Conservation (phyloP, 2,113 vertebrate species). For the Meriones unguiculatus region DNA sequence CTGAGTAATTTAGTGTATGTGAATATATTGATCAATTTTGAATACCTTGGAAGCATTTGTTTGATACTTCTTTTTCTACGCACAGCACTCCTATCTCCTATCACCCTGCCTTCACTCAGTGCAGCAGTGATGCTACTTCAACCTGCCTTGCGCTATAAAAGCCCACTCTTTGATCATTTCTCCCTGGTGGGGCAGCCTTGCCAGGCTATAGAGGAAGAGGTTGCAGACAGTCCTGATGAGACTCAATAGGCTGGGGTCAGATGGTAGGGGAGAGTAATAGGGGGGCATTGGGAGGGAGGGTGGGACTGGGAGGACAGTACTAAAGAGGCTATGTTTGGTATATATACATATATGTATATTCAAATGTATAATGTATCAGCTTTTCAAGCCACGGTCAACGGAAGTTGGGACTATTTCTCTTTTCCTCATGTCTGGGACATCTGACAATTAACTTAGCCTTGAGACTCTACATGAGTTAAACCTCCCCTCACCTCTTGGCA, state of each 20-base stretch:
- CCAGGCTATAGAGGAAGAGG: no score
- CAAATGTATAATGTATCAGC: neutral
- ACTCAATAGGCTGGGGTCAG: no score
- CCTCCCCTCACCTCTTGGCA: neutral
- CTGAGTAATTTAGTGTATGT: conserved; percentile 29
- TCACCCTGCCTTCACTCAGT: neutral
- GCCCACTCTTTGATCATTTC: no score
- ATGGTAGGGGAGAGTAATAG: no score
- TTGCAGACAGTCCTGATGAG: no score
- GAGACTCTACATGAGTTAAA: neutral
- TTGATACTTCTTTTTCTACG: conserved; percentile 11
- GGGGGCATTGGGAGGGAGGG: no score
- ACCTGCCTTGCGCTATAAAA: neutral
- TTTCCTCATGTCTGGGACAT: neutral
- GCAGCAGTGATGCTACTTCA: neutral
- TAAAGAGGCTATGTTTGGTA: no score
- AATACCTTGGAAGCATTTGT: neutral
- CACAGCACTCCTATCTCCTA: neutral
- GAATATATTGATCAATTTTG: conserved; percentile 12
- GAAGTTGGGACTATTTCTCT: neutral
- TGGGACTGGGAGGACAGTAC: no score
- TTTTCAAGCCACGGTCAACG: neutral
- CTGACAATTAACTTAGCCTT: neutral
- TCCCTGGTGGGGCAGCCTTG: no score
- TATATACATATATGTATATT: no score